Evolutionary conservation across 2,113 vertebrate genomes (phyloP), one percentile per base, ranked within the genome.

Genomic region (Hydrolagus affinis): DNA sequence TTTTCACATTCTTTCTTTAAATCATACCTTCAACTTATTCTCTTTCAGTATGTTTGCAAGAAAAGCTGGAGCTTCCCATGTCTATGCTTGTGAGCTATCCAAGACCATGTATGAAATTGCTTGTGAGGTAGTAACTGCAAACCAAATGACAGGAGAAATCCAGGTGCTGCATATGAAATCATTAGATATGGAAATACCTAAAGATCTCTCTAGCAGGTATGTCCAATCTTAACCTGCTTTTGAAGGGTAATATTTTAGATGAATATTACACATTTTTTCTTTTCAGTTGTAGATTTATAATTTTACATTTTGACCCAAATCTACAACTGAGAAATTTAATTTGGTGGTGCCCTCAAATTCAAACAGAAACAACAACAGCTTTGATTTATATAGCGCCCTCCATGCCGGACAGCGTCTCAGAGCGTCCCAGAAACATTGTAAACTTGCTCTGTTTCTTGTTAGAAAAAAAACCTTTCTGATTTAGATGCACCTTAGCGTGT

Each of bases 101-200:
- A 98, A 97, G 93, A 99, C 98, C 0, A 98, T 99, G 97, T 98
- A 96, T 86, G 96, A 98, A 70, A 90, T 99, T 88, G 97, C 97
- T 70, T 87, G 93, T 86, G 97, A 99, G 86, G 95, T 98, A 68
- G 87, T 98, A 73, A 89, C 94, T 15, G 95, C 96, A 80, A 99
- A 99, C 85, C 90, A 93, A 17, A 96, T 99, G 96, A 94, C 93
- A 21, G 89, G 89, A 9, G 90, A 90, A 75, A 96, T 99, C 88
- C 94, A 93, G 87, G 94, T 99, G 86, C 88, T 99, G 25, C 97
- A 98, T 86, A 93, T 95, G 94, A 98, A 98, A 89, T 99, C 97
- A 3, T 90, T 97, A 44, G 97, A 99, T 69, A 91, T 99, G 93
- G 94, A 96, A 88, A 93, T 98, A 86, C 97, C 97, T 30, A 94